Evolutionary conservation across 2,797 vertebrate genomes (phyloP), one percentile per base, ranked within the genome.

Genomic region (Potorous gilbertii): DNA sequence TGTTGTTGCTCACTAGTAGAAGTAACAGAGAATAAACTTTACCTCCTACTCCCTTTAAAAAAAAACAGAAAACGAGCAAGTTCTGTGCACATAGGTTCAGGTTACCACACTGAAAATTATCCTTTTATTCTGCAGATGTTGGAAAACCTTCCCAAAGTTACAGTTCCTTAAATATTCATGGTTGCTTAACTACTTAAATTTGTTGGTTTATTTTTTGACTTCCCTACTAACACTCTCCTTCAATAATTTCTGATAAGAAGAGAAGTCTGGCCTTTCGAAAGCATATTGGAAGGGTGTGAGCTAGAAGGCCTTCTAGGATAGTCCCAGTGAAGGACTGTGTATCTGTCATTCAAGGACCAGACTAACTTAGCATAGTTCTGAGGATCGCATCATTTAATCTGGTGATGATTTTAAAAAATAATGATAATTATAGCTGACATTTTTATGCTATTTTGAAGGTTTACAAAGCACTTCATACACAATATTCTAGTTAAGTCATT

Each of bases 1-100:
- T 98, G 96, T 96, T 97, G 93, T 96, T 97, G 94, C 92, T 97
- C 94, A 96, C 55, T 9, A 16, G 34, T 81, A 92, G 21, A 74
- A 0, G 0, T 93, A 96, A 98, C 94, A 95, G 93, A 94, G 94
- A 97, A 96, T 97, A 94, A 97, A 98, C 92, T 95, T 95, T 34
- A 91, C 90, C 55, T 16, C 95, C 93, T 46, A 94, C 94, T 96
- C 97, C 92, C 93, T 93, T 54, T 56, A 94, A 95, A 98, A 97
- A 95, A n/a, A 93, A 57, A 52, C 6, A 3, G 1, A 54, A 1
- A 94, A 2, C 95, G 90, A 0, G 94, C n/a, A 46, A 24, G 74
- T 46, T 40, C 74, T 81, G 8, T 46, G 21, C 21, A 81, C 18
- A 10, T 27, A 9, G 8, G 27, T 81, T 81, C 74, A 81, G n/a